These are phyloP conservation scores for Limnephilus lunatus DNA, from an alignment of 2,888 invertebrate species.

Conservation along the genomic window DNA sequence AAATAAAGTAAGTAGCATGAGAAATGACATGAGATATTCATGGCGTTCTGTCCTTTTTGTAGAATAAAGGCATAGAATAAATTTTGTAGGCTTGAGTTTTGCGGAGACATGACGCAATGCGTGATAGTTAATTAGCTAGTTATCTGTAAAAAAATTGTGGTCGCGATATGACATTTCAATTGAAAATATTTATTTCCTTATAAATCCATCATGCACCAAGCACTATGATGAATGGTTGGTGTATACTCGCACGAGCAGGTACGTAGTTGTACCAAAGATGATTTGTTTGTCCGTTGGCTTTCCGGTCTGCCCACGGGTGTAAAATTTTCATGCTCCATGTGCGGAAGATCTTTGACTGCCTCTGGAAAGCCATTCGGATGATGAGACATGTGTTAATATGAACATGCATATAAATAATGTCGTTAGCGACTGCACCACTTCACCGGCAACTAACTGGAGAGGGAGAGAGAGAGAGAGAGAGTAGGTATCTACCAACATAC, in stretches of 20 bases:
- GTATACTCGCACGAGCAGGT: no score
- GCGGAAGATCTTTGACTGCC: constrained; percentile 11
- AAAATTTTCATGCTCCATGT: background rate
- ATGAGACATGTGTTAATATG: constrained; percentile 24
- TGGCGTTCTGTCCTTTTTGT: background rate
- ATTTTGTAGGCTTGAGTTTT: background rate
- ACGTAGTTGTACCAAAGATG: background rate
- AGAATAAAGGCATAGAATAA: no score
- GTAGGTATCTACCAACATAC: background rate
- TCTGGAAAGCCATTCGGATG: constrained; percentile 10
- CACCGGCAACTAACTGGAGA: constrained; percentile 2
- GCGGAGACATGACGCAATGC: background rate
- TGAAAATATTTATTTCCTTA: no score
- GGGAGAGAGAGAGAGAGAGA: background rate
- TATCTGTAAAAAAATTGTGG: background rate
- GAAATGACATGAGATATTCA: background rate
- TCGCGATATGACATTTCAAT: background rate
- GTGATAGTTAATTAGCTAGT: background rate
- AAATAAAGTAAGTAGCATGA: background rate
- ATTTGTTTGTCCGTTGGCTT: constrained; percentile 30
- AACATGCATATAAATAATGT: constrained; percentile 21
- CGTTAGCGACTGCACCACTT: constrained; percentile 24
- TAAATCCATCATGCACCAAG: no score
- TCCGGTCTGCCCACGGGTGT: constrained; percentile 40
- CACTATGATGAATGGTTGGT: background rate